Evolutionary conservation across 2,113 vertebrate genomes (phyloP), one percentile per base, ranked within the genome.

Genomic region (Corynorhinus townsendii): DNA sequence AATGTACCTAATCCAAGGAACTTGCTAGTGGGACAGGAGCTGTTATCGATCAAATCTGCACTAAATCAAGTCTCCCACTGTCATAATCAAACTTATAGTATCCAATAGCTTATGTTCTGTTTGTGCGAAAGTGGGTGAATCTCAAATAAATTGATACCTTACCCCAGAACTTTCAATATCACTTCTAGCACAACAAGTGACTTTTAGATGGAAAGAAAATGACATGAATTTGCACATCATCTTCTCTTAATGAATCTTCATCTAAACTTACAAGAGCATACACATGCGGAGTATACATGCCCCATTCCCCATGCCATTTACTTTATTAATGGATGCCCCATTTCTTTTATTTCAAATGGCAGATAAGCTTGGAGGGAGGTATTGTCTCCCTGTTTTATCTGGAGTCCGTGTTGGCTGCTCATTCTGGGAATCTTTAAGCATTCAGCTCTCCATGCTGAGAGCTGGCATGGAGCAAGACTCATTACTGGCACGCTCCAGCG

Each of bases 381-480:
- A 89, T 94, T 86, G 49, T 94, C 95, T 94, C 92, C 71, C 64
- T 7, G 20, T 93, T 97, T 98, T 88, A 90, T 94, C 91, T 91
- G 75, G 73, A 94, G 92, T 96, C 93, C 92, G 68, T 79, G 75
- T 97, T 97, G 95, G 94, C 68, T 95, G 83, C 87, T 97, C 97
- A 98, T 98, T 98, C 95, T 96, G 95, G 56, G 97, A 97, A 98
- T 97, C 96, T 98, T 98, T 97, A 98, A 97, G 89, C 92, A 96
- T 97, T 97, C 95, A 96, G 98, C 97, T 97, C 19, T 95, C 96
- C 98, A 96, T 96, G 95, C 95, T 98, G 96, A 94, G 96, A 97
- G 96, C 96, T 96, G 95, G 95, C 59, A 92, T 49, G 95, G 91
- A 97, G 94, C 79, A 80, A 97, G 97, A 96, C 89, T 95, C 91